Percentiles rank a stretch among this genome's conserved stretches.
These are phyloP conservation scores for Spea multiplicata DNA, from an alignment of 2,113 vertebrate species.

Conservation along the genomic window DNA sequence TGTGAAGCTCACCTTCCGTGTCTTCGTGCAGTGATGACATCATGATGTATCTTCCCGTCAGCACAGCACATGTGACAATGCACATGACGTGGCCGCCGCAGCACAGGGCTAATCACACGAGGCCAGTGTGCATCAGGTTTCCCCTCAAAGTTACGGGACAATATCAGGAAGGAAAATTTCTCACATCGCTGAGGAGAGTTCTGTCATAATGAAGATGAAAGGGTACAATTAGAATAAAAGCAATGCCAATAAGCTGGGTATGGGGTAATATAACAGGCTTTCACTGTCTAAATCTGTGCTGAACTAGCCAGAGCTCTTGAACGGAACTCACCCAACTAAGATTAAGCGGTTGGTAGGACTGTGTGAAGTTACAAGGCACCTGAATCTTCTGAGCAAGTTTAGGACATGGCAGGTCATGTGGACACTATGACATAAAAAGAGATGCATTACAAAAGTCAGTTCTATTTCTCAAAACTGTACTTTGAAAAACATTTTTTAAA, in stretches of 20 bases:
- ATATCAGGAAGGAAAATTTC: conserved; percentile 78
- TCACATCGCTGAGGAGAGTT: conserved; percentile 62
- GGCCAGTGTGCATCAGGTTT: conserved; percentile 62
- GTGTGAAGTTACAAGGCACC: conserved; percentile 80
- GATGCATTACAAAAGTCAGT: background rate
- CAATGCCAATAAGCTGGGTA: background rate
- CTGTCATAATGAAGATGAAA: conserved; percentile 54
- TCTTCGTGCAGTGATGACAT: conserved; percentile 68
- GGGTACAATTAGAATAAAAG: background rate
- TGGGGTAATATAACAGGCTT: background rate
- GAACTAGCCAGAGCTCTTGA: background rate
- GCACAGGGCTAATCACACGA: conserved; percentile 70
- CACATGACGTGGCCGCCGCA: conserved; percentile 68
- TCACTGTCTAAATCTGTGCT: background rate
- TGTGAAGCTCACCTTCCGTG: conserved; percentile 69
- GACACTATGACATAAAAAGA: conserved; percentile 59
- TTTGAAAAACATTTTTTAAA: too few relatives aligned
- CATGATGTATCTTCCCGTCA: conserved; percentile 68
- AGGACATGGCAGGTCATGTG: conserved; percentile 78
- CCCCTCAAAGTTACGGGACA: conserved; percentile 53
- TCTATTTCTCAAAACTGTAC: too few relatives aligned
- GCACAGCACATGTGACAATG: conserved; percentile 77
- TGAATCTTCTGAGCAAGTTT: conserved; percentile 58
- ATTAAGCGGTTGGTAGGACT: conserved; percentile 70
- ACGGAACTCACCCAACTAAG: conserved; percentile 67